Evolutionary conservation across 2,113 vertebrate species (phyloP).

Genomic region (Montifringilla adamsi): DNA sequence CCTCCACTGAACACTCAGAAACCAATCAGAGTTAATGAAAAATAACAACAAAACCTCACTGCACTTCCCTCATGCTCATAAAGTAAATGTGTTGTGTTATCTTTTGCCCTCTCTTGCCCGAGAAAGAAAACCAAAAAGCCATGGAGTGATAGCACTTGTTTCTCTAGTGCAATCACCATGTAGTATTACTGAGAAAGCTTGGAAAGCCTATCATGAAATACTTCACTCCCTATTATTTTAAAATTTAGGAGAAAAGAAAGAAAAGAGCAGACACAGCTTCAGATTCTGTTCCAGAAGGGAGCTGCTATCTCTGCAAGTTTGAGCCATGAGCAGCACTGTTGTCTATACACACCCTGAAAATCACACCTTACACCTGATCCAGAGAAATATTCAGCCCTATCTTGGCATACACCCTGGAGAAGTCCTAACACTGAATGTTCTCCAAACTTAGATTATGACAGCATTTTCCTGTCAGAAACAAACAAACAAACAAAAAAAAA

Average conservation of each 20-base stretch:
- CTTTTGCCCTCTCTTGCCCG: neutral
- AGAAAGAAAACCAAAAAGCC: neutral
- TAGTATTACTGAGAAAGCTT: neutral
- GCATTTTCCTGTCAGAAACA: neutral
- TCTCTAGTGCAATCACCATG: neutral
- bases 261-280: neutral
- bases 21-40: neutral
- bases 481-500: too few species aligned
- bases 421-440: neutral
- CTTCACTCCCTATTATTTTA: neutral
- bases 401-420: neutral
- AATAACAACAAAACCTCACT: neutral
- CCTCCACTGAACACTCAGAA: neutral
- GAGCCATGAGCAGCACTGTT: neutral
- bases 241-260: neutral
- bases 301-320: neutral
- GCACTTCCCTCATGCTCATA: neutral
- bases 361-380: neutral
- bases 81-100: neutral
- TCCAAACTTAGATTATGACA: neutral
- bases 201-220: neutral
- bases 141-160: neutral
- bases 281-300: neutral
- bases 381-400: neutral
- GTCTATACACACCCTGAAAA: neutral